Evolutionary conservation across 2,797 vertebrate genomes (phyloP), one percentile per base, ranked within the genome.

Genomic region (Tadarida brasiliensis): DNA sequence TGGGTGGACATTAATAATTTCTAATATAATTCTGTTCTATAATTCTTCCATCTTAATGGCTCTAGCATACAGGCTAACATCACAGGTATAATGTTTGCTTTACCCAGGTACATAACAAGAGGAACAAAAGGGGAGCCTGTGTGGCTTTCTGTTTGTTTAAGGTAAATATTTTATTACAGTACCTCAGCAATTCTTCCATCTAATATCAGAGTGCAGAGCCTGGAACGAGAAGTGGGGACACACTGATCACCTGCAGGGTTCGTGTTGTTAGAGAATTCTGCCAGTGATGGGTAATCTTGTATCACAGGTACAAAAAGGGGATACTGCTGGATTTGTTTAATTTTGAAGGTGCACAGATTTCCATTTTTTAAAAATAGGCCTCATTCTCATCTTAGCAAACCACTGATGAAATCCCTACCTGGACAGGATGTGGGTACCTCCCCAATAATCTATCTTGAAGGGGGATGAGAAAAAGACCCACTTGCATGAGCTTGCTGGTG

Each of bases 81-180:
- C 57, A 71, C 15, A 24, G 39, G 28, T 19, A 67, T 11, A 51
- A 81, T 47, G 14, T 35, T 87, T 51, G n/a, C 68, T 76, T 76
- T 51, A 59, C 33, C 24, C 16, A 30, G n/a, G 28, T n/a, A 47
- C 44, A 74, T 3, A 68, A 63, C 28, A 35, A 95, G 12, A 71
- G 19, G 33, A 93, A 49, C 35, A 87, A 87, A 94, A 89, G 67
- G 11, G 20, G 65, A 26, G 77, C 7, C 33, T 74, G 33, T 49
- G 20, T 71, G 3, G 24, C 17, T 39, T 86, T 86, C 81, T 93
- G 24, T 94, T 92, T 90, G 39, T 84, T 90, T 90, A 73, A 76
- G 35, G 56, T 89, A 91, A 96, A 87, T 78, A 78, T 84, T 71
- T 81, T 87, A 82, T 90, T n/a, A 39, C 1, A 65, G 26, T 22